Conservation (phyloP, 2,888 invertebrate species). For the Orchestes rusci region DNA sequence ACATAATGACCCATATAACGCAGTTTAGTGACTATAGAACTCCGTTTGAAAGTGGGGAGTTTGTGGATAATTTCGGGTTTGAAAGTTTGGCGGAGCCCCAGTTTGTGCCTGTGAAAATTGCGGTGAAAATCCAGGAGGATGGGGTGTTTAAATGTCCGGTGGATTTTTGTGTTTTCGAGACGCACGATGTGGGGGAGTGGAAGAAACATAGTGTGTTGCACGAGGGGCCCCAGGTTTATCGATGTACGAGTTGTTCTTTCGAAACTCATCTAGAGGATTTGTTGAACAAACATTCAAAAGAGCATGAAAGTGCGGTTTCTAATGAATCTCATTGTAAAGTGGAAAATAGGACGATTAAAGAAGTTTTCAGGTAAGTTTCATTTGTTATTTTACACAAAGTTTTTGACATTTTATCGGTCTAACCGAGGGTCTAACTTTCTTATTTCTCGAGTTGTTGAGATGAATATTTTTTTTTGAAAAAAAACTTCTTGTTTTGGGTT, state of each 20-base stretch:
- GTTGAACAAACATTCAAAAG: too few species aligned
- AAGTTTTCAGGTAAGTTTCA: too few species aligned
- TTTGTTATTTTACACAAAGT: too few species aligned
- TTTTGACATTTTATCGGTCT: too few species aligned
- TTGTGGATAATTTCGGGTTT: slow-evolving; percentile 1
- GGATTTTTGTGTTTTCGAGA: slow-evolving; percentile 12
- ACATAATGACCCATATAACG: slow-evolving; percentile 11
- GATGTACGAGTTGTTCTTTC: too few species aligned
- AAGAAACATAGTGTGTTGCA: slow-evolving; percentile 15
- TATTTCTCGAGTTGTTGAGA: slow-evolving; percentile 15
- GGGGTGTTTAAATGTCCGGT: slow-evolving; percentile 10
- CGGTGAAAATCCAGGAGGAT: background rate
- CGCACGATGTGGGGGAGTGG: slow-evolving; percentile 11
- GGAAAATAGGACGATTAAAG: too few species aligned
- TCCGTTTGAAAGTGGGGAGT: slow-evolving; percentile 13
- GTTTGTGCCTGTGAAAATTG: background rate
- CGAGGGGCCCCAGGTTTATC: too few species aligned
- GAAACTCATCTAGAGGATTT: too few species aligned
- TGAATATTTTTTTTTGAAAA: slow-evolving; percentile 5
- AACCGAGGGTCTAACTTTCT: too few species aligned
- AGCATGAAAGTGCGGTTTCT: too few species aligned
- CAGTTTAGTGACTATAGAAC: slow-evolving; percentile 10
- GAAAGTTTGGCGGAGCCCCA: slow-evolving; percentile 2
- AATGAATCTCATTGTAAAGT: too few species aligned
- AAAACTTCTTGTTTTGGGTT: too few species aligned